phyloP scores from a whole-genome alignment of 2,113 vertebrate genomes.

The Ceyx cyanopectus region DNA sequence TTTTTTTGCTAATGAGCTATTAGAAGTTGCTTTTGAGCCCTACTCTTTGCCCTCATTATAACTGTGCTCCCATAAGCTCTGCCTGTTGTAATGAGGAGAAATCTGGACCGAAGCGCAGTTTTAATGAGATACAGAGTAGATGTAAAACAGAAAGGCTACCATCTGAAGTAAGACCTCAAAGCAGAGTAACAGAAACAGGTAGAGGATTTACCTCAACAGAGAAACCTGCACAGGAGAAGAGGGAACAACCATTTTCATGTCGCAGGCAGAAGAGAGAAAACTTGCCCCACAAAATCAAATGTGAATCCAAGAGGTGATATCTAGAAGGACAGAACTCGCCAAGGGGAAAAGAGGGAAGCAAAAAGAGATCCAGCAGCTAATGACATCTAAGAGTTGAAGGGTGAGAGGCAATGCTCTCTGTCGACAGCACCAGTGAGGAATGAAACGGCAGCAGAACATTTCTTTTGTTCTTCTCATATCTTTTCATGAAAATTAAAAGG shows the following conservation, averaged over 20 bases:
- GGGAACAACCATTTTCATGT: not conserved
- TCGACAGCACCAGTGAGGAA: slow-evolving; percentile 25
- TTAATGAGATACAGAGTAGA: slow-evolving; percentile 70
- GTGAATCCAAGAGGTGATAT: slow-evolving; percentile 11
- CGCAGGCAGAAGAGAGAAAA: not conserved
- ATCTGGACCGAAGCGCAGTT: slow-evolving; percentile 23
- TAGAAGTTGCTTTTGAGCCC: slow-evolving; percentile 71
- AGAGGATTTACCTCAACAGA: not conserved
- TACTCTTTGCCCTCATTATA: slow-evolving; percentile 77
- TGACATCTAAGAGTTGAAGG: slow-evolving; percentile 8
- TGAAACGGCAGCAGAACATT: slow-evolving; percentile 43
- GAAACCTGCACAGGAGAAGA: not conserved
- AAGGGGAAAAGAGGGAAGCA: slow-evolving; percentile 10
- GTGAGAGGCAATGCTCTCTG: not conserved
- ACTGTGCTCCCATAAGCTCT: slow-evolving; percentile 58
- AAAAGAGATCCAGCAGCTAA: slow-evolving; percentile 22
- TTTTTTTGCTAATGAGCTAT: slow-evolving; percentile 77
- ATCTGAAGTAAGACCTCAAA: slow-evolving; percentile 62
- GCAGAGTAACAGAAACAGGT: not conserved
- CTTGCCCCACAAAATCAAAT: not conserved
- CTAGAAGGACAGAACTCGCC: not conserved
- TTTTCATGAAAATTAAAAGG: slow-evolving; percentile 69
- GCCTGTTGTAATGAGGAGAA: slow-evolving; percentile 72
- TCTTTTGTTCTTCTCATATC: slow-evolving; percentile 51
- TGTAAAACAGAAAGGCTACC: slow-evolving; percentile 47